Conservation (phyloP, 2,113 vertebrate species). For the Anoura caudifer region DNA sequence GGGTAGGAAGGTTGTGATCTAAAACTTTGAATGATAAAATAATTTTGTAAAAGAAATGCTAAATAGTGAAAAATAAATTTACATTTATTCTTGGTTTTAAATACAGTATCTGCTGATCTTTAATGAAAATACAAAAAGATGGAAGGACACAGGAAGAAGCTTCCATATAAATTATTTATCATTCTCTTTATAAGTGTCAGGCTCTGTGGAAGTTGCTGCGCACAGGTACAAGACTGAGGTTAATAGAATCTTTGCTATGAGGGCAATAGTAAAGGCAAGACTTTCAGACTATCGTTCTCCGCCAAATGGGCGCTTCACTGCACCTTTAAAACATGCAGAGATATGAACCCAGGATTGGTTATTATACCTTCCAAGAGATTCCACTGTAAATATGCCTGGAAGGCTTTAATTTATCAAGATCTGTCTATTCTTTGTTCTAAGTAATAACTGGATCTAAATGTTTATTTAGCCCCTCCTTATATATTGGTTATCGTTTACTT, state of each 20-base stretch:
- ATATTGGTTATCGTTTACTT: background rate
- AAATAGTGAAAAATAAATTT: background rate
- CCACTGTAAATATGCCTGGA: background rate
- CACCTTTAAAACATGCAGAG: background rate
- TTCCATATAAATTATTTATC: background rate
- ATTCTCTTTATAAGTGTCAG: background rate
- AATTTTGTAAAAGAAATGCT: background rate
- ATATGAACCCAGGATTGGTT: background rate
- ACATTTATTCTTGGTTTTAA: background rate
- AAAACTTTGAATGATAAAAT: background rate
- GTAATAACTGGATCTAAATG: background rate
- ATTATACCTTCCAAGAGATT: background rate
- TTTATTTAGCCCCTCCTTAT: background rate
- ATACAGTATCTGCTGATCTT: background rate
- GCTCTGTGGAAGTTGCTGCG: background rate
- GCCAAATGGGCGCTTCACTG: fast-evolving
- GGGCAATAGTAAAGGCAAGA: background rate
- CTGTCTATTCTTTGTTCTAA: background rate
- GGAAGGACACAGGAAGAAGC: background rate
- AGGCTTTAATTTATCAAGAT: background rate
- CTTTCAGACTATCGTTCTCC: background rate
- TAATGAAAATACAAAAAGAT: background rate
- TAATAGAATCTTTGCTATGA: background rate
- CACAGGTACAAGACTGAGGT: background rate
- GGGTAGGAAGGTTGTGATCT: background rate